Base-by-base conservation (phyloP, 2,113 vertebrate species). In the Globicephala melas region DNA sequence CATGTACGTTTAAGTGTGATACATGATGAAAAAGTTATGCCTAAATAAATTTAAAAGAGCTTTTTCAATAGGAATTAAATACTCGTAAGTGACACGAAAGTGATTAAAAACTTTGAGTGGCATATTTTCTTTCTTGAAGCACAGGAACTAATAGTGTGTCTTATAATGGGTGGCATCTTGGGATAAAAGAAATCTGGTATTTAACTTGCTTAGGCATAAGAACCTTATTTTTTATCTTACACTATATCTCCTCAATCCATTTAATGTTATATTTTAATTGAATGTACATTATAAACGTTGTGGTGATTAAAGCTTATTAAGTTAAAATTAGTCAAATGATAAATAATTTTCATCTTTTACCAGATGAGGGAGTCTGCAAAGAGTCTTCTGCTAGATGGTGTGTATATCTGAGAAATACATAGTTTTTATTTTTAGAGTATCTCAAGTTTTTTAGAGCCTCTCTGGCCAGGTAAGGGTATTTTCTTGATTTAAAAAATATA, bases 401-500 rank as follows among this genome's bases (percentile, higher is more conserved):
- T 84, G 6, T 70, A 26, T 36, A 88, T 79, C 4, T 95, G 15
- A 79, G 23, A 97, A 70, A 41, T 6, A 28, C 14, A 38, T 79
- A 3, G 65, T 41, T 55, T 41, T 26, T 82, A 47, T 7, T 83
- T 87, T 86, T 55, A 93, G 47, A 25, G 1, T 38, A 71, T 26
- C 20, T 83, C 21, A 58, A 80, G 0, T 5, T 28, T 90, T 88
- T 53, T 58, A 74, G 9, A 74, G n/a, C 6, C 1, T 95, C 2
- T 83, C 4, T 89, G 53, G 28, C 3, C 20, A 63, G 0, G 1
- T 31, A 63, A 44, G 26, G 38, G 58, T 63, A 79, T 96, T 88
- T 95, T 88, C 33, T 63, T 90, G 73, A 11, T 31, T 96, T 91
- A 84, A 67, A 73, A 96, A 11, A 50, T 65, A 81, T 17, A 83